phyloP scores from a whole-genome alignment of 2,888 invertebrate species.

The Dromius quadrimaculatus region DNA sequence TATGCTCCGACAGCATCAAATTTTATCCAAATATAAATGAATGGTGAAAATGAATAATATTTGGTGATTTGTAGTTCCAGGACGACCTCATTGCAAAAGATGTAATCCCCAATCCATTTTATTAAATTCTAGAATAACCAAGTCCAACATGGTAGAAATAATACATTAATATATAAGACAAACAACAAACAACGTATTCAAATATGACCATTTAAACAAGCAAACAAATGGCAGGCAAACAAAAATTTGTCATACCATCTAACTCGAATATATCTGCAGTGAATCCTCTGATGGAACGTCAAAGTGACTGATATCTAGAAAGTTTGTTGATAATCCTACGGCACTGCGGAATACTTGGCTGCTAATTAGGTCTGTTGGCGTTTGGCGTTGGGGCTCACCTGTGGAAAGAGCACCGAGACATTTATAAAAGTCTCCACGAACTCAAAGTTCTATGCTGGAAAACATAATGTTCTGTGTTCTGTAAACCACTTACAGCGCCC shows the following conservation, averaged over 20 bases:
- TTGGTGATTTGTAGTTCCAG: no score
- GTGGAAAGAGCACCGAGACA: conserved; percentile 44
- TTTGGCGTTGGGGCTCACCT: conserved; percentile 38
- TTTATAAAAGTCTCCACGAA: conserved; percentile 43
- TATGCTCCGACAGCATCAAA: no score
- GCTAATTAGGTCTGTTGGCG: conserved; percentile 45
- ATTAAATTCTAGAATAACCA: no score
- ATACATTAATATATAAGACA: no score
- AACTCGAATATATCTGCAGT: conserved; percentile 14
- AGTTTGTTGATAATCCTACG: conserved; percentile 42
- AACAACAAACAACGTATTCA: background rate
- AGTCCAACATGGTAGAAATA: no score
- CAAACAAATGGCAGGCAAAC: conserved; percentile 18
- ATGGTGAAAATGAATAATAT: no score
- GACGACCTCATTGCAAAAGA: no score
- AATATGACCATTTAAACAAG: background rate
- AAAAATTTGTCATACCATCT: conserved; percentile 36
- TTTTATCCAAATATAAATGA: no score
- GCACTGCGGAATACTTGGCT: conserved; percentile 48
- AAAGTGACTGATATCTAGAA: conserved; percentile 45
- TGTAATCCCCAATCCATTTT: no score
- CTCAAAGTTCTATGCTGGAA: conserved; percentile 22
- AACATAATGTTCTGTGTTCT: conserved; percentile 39
- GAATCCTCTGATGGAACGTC: conserved; percentile 36
- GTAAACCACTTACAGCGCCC: conserved; percentile 26